Evolutionary conservation across 2,113 vertebrate species (phyloP), one percentile per base, ranked within the genome.

Genomic region (Xyrauchen texanus): DNA sequence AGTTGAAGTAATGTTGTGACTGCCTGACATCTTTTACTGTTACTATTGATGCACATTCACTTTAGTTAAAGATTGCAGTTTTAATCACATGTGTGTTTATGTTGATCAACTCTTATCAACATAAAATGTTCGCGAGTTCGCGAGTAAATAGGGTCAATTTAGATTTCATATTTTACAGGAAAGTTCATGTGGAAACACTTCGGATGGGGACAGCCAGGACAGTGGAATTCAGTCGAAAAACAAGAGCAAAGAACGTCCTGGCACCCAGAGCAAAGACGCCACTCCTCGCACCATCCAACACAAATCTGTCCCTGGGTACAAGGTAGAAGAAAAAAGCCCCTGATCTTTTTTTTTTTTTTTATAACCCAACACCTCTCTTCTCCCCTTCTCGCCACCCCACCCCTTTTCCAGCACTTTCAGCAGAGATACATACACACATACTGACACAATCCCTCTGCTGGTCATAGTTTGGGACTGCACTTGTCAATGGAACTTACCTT

Each of bases 311-410:
- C 94, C 95, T 88, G 97, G 96, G 95, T 97, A 98, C 95, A 99
- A 99, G 97, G 97, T 97, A 95, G 98, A 99, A 95, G 97, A 98
- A 92, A 98, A 98, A 96, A 97, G 95, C 93, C 96, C 95, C 95
- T 98, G 96, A 99, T 93, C 86, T 91, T 86, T 93, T 90, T 90
- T 93, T 90, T 91, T 92, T 34, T 34, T 34, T 34, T 34, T 55
- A 76, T 76, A 76, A 76, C 90, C 91, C 91, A 91, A 87, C 90
- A 92, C 88, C 90, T 93, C 91, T 90, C 91, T 72, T 80, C 88
- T 92, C 88, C 80, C 86, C 91, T 91, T 91, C 82, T 89, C 82
- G 77, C 91, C 86, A 86, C 89, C 82, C 84, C 86, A 34, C 21
- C 21, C 83, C 73, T 87, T 86, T 86, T 81, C 81, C 87, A 86